Conservation (phyloP, 2,888 invertebrate species). For the Pollenia angustigena region DNA sequence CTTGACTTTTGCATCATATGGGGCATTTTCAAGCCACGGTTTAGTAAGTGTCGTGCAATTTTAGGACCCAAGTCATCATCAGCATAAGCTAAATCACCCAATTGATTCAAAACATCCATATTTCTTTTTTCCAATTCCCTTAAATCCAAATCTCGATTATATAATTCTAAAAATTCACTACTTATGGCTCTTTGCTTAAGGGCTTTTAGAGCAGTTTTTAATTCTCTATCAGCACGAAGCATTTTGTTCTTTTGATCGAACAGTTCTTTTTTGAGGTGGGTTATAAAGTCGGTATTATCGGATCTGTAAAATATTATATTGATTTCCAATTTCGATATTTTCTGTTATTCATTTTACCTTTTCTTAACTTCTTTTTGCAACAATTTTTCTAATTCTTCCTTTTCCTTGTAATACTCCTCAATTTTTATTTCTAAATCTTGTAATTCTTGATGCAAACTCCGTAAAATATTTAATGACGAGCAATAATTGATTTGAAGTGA, state of each 20-base stretch:
- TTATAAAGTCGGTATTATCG: conserved; percentile 80
- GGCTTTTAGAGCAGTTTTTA: conserved; percentile 79
- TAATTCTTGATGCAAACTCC: conserved; percentile 77
- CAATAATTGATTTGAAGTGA: conserved; percentile 78
- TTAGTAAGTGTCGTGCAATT: conserved; percentile 79
- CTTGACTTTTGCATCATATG: conserved; percentile 79
- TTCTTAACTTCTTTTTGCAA: conserved; percentile 76
- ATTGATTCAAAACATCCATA: conserved; percentile 85
- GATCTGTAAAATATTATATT: conserved; percentile 58
- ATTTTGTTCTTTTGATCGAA: conserved; percentile 82
- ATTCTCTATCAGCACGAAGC: conserved; percentile 82
- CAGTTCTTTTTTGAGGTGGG: conserved; percentile 81
- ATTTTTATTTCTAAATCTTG: conserved; percentile 77
- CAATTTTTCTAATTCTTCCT: conserved; percentile 77
- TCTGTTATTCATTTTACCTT: conserved; percentile 72
- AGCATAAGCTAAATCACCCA: conserved; percentile 85
- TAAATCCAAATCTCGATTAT: conserved; percentile 85
- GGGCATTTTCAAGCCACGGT: conserved; percentile 82
- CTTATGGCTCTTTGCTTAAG: conserved; percentile 79
- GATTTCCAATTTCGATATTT: background rate
- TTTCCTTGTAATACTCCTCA: conserved; percentile 75
- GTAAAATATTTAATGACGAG: conserved; percentile 76
- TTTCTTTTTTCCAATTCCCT: conserved; percentile 87
- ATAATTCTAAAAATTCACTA: conserved; percentile 77
- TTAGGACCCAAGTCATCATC: conserved; percentile 79